Evolutionary conservation across 2,888 invertebrate species (phyloP), one percentile per base, ranked within the genome.

Genomic region (Archips crataeganus): DNA sequence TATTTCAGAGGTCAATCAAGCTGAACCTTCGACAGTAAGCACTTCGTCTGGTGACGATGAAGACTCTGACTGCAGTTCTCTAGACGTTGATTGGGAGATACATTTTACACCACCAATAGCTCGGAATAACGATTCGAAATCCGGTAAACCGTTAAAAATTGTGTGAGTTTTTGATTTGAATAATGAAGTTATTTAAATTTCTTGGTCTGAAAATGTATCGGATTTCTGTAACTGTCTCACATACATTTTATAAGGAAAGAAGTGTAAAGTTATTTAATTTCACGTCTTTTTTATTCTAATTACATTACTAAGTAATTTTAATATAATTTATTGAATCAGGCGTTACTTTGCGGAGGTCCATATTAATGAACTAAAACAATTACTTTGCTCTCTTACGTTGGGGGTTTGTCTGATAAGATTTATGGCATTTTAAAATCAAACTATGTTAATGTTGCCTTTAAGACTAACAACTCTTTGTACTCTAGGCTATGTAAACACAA

Each of bases 81-180:
- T 91, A 51, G 90, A 90, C 71, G 77, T 91, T 1, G 90, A 94
- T 75, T 94, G 93, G 93, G 93, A 93, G 77, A 84, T 94, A 67
- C 90, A 91, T 70, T 94, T 91, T 75, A 87, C 92, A 2, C 92
- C 92, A 11, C 92, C 93, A 0, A 83, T 77, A 75, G 80, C 82
- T 65, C 76, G 54, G 8, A 6, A 65, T 13, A 23, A 47, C 2
- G 42, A 51, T 49, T 1, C 36, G 11, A 42, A 34, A 11, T 13
- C 9, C 6, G 34, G 11, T 3, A 32, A 70, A 76, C 57, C 67
- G 78, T 80, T 78, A 76, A 80, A 81, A 81, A 57, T 63, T 64
- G 62, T 11, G 34, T 57, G 57, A 57, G 3, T n/a, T n/a, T n/a
- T n/a, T n/a, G 10, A 3, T 23, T 57, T 32, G 10, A 32, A 10